Conservation (phyloP, 2,113 vertebrate species). For the Callaeas wilsoni region DNA sequence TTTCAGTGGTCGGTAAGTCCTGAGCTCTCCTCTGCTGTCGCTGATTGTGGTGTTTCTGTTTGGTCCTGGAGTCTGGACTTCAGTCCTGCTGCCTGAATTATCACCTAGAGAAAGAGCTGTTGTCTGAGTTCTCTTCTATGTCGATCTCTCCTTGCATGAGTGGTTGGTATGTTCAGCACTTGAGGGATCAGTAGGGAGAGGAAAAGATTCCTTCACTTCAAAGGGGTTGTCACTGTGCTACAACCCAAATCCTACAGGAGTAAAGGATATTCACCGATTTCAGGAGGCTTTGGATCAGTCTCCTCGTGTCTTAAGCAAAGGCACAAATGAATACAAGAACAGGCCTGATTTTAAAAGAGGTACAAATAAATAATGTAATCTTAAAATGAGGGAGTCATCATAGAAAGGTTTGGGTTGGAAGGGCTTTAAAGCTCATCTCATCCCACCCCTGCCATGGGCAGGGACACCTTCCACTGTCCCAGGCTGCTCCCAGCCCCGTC, state of each 20-base stretch:
- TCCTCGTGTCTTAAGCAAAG: not conserved
- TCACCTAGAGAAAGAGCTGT: not conserved
- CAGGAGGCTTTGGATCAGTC: not conserved
- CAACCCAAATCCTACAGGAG: not conserved
- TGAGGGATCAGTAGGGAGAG: not conserved
- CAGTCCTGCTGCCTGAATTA: not conserved
- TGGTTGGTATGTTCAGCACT: not conserved
- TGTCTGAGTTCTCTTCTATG: not conserved
- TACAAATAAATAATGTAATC: not conserved
- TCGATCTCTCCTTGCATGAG: not conserved
- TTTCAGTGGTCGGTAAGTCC: conserved; percentile 65
- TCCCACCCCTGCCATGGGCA: not conserved
- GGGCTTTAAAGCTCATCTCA: not conserved
- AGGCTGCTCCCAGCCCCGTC: fast-evolving
- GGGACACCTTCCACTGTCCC: not conserved
- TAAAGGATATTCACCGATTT: not conserved
- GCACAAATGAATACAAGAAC: not conserved
- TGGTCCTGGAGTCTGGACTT: not conserved
- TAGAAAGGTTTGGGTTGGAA: not conserved
- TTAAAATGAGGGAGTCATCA: not conserved
- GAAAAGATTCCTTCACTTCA: not conserved
- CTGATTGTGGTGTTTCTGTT: not conserved
- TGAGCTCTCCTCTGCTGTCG: not conserved
- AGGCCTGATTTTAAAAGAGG: not conserved
- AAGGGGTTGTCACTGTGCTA: not conserved